These are phyloP conservation scores for Eubucco bourcierii DNA, from an alignment of 2,113 vertebrate species.

Conservation along the genomic window DNA sequence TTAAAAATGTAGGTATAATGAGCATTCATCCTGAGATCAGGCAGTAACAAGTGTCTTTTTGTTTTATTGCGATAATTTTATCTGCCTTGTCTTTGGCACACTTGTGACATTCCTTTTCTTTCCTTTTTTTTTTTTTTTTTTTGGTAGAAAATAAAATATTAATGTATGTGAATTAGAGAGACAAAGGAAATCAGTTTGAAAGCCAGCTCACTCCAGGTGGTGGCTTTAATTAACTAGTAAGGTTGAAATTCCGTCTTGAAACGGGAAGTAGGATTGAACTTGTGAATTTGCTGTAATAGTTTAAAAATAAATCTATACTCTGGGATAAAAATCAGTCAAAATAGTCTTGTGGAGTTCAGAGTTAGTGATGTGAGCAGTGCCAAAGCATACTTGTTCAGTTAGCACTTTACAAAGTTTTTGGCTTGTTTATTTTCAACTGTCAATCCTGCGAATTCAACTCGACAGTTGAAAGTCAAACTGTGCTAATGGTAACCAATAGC, in stretches of 20 bases:
- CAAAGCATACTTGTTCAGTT: background rate
- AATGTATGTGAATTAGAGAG: conserved; percentile 49
- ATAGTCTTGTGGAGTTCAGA: background rate
- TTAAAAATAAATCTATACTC: background rate
- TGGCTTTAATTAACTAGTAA: conserved; percentile 67
- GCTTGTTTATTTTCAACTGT: background rate
- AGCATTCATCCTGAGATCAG: conserved; percentile 42
- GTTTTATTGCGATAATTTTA: conserved; percentile 66
- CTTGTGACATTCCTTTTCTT: conserved; percentile 16
- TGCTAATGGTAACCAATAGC: background rate
- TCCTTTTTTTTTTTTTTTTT: background rate
- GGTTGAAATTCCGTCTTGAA: conserved; percentile 50
- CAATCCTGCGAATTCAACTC: background rate
- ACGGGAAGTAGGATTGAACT: background rate
- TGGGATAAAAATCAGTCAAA: background rate
- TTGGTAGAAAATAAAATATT: conserved; percentile 66
- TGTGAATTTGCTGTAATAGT: conserved; percentile 12
- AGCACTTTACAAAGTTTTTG: background rate
- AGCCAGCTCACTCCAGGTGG: conserved; percentile 40
- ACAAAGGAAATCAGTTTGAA: conserved; percentile 64
- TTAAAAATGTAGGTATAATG: conserved; percentile 44
- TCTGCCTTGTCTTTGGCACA: conserved; percentile 53
- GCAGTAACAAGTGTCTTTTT: conserved; percentile 60
- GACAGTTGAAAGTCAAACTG: background rate
- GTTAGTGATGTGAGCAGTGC: background rate